phyloP scores from a whole-genome alignment of 2,888 invertebrate genomes.

The Sclerodermus sp. region DNA sequence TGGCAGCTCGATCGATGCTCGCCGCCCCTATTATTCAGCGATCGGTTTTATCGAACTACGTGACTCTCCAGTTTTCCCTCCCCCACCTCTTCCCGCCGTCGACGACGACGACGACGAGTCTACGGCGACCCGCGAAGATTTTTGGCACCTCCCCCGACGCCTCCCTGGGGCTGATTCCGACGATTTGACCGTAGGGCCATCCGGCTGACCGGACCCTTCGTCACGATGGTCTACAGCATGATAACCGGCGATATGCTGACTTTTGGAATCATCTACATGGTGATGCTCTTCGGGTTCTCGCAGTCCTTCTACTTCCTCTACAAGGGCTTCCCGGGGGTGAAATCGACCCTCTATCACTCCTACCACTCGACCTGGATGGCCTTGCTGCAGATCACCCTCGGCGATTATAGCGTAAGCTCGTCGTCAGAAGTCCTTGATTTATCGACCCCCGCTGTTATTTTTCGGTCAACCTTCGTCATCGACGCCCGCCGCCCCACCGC shows the following conservation, averaged over 20 bases:
- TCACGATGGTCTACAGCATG: conserved; percentile 99
- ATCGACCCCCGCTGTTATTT: background rate
- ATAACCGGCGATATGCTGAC: conserved; percentile 98
- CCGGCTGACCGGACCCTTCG: conserved; percentile 95
- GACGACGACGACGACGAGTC: background rate
- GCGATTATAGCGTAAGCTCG: conserved; percentile 89
- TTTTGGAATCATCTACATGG: conserved; percentile 94
- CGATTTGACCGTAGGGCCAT: no score
- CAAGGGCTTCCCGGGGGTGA: conserved; percentile 82
- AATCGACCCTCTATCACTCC: conserved; percentile 78
- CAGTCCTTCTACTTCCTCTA: conserved; percentile 95
- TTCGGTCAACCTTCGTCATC: no score
- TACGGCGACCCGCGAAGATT: background rate
- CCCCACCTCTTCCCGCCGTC: background rate
- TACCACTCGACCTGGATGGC: conserved; percentile 97
- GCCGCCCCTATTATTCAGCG: background rate
- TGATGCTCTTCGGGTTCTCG: conserved; percentile 93
- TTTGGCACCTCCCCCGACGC: background rate
- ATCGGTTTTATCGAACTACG: no score
- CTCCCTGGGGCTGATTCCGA: conserved; percentile 33
- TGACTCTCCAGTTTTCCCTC: no score
- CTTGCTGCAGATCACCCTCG: conserved; percentile 94
- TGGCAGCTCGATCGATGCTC: conserved; percentile 20
- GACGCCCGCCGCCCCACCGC: no score
- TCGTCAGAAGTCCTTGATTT: conserved; percentile 6